Evolutionary conservation across 2,113 vertebrate species (phyloP).

Genomic region (Elephas maximus): DNA sequence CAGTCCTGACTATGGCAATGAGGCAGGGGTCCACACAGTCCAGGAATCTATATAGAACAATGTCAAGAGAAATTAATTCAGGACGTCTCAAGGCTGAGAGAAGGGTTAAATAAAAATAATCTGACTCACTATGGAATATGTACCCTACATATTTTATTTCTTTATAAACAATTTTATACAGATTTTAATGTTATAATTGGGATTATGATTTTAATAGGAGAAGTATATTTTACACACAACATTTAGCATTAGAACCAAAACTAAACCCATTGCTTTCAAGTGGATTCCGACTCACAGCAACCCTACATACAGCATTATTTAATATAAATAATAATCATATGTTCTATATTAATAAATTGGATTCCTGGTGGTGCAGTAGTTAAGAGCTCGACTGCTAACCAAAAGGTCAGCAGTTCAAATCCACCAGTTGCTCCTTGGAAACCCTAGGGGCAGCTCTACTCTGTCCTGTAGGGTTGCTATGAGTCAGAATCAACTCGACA

Average conservation of each 20-base stretch:
- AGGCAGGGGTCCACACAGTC: not conserved
- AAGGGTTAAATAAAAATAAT: not conserved
- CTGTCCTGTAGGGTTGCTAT: too few relatives aligned
- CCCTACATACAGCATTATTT: not conserved
- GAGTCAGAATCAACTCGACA: too few relatives aligned
- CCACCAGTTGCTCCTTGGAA: too few relatives aligned
- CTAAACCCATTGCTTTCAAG: too few relatives aligned
- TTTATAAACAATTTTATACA: not conserved
- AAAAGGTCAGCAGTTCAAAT: too few relatives aligned
- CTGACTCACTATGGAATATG: not conserved
- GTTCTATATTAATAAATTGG: not conserved
- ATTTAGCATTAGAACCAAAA: not conserved
- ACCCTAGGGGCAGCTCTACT: too few relatives aligned
- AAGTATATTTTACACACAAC: not conserved
- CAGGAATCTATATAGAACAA: too few relatives aligned
- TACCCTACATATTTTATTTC: not conserved
- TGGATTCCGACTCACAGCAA: too few relatives aligned
- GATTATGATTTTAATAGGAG: not conserved
- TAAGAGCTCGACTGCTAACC: too few relatives aligned
- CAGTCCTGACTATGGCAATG: too few relatives aligned
- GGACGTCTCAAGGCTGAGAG: not conserved
- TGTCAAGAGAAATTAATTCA: too few relatives aligned
- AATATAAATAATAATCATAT: not conserved
- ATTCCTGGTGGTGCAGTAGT: too few relatives aligned
- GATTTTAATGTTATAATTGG: not conserved